Base-by-base conservation (phyloP, 2,113 vertebrate genomes). In the Caretta caretta region DNA sequence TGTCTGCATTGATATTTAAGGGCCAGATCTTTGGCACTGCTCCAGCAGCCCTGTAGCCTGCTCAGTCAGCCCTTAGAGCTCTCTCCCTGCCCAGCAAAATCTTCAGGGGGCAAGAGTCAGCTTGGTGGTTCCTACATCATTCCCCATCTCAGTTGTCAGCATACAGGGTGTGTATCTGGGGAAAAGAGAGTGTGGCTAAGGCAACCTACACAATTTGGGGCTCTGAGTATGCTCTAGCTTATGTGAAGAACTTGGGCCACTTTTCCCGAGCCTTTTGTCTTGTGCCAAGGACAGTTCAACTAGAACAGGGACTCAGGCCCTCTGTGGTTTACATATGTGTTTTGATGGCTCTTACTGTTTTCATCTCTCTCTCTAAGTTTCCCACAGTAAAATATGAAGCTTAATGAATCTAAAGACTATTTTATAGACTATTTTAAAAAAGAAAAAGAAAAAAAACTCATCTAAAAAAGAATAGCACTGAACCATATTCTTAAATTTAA, bases 291-390 rank as follows among this genome's bases (percentile, higher is more conserved):
- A 80, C 14, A 56, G 82, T 94, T 95, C 89, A 96, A 82, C 56
- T 72, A 89, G 89, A 88, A 94, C 0, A 84, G 25, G 50, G 56
- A 95, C 80, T 89, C 89, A 48, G 89, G 94, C 92, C 78, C 78
- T 89, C 85, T 50, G 80, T 46, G 92, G 31, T 65, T 35, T 65
- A 31, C 31, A 83, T 57, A 53, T 86, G 38, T 88, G 94, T 92
- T 95, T 93, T 89, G 94, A 90, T 92, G 96, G 93, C 51, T 96
- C 95, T 65, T 16, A 88, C 46, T 96, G 85, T 95, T 89, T 84
- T 88, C 83, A 51, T 89, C 13, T 84, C 86, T 84, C 86, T 76
- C 59, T 62, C 59, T 62, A 62, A 76, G n/a, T 80, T 93, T 88
- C 80, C 46, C 3, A 13, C 29, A 62, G 59, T 31, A 31, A 65